These are phyloP conservation scores for Balanococcus diminutus DNA, from an alignment of 2,888 invertebrate species.

Conservation along the genomic window DNA sequence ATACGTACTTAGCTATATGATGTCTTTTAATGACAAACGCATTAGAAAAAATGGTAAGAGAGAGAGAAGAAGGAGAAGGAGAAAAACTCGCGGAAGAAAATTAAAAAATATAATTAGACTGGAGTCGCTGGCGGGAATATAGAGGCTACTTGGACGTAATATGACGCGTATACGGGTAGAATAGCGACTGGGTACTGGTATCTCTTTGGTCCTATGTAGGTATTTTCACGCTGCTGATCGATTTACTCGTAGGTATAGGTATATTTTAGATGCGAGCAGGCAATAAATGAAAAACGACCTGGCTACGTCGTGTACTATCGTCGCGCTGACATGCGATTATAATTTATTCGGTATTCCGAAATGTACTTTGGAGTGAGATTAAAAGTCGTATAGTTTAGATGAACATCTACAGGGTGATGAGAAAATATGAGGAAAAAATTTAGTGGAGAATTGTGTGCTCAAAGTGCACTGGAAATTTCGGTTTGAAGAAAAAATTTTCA, in stretches of 20 bases:
- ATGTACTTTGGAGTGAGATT: neutral
- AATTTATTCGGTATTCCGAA: constrained; percentile 23
- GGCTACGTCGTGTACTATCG: neutral
- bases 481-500: too few species aligned
- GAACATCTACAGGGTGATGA: neutral
- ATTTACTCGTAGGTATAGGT: neutral
- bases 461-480: too few species aligned
- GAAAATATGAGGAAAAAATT: too few species aligned
- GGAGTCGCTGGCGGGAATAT: neutral
- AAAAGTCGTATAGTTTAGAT: neutral
- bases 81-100: neutral
- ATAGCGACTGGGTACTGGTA: neutral
- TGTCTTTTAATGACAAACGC: constrained; percentile 8
- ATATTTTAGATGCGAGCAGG: neutral
- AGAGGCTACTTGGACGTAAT: neutral
- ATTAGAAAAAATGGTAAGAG: neutral
- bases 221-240: constrained; percentile 14
- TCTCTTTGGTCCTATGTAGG: neutral
- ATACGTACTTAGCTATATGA: neutral
- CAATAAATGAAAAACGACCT: constrained; percentile 23
- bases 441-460: too few species aligned
- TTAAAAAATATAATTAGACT: constrained; percentile 23
- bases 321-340: constrained; percentile 15
- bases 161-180: neutral
- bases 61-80: neutral